Conservation (phyloP, 2,113 vertebrate genomes). For the Galeopterus variegatus region DNA sequence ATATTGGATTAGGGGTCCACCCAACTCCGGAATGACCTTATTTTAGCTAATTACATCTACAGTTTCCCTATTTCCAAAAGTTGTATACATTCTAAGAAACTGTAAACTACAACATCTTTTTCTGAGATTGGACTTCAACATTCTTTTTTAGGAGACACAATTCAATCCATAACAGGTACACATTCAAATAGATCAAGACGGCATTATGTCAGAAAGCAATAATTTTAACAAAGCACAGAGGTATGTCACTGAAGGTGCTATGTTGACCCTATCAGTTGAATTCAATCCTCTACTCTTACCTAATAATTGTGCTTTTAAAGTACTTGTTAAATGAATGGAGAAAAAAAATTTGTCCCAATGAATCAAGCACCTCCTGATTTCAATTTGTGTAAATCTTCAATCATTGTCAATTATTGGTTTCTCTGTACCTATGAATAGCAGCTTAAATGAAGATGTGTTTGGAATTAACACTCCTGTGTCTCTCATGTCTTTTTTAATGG, state of each 20-base stretch:
- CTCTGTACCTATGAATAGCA: background rate
- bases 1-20: background rate
- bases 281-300: background rate
- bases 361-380: background rate
- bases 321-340: background rate
- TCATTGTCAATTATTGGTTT: background rate
- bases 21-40: background rate
- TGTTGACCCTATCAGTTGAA: background rate
- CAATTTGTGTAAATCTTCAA: background rate
- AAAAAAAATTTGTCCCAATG: background rate
- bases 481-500: background rate
- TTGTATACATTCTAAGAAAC: background rate
- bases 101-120: too few relatives aligned
- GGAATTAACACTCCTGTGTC: background rate
- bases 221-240: background rate
- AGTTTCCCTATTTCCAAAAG: background rate
- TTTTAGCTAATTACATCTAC: background rate
- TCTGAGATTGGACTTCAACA: background rate
- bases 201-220: background rate
- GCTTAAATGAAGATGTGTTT: background rate
- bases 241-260: background rate
- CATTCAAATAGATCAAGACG: background rate
- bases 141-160: background rate
- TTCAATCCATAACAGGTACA: background rate
- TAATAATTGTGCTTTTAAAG: background rate